Evolutionary conservation across 2,113 vertebrate genomes (phyloP).

Genomic region (Dicentrarchus labrax): DNA sequence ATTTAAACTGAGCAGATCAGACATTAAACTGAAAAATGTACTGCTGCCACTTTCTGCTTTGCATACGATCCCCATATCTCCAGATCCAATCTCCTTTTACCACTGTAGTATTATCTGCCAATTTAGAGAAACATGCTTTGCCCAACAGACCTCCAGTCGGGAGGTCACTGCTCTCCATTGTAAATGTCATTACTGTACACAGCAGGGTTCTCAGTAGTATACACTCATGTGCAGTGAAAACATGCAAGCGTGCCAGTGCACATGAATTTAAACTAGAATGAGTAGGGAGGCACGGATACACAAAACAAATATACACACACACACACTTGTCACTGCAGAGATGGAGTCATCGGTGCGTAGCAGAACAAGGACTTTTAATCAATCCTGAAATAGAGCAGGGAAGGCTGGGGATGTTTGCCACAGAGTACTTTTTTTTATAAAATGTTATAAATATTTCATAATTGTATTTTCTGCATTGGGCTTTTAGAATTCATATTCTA

Average conservation of each 20-base stretch:
- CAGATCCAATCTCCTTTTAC: conserved; percentile 20
- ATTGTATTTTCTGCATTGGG: not conserved
- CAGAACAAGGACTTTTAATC: conserved; percentile 67
- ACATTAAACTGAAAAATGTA: conserved; percentile 2
- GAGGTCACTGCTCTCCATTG: conserved; percentile 39
- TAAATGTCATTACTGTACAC: conserved; percentile 55
- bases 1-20: conserved; percentile 6
- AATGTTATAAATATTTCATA: conserved; percentile 8
- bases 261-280: conserved; percentile 36
- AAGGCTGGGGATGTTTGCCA: not conserved
- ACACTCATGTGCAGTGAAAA: conserved; percentile 16
- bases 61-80: conserved; percentile 19
- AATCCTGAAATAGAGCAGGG: conserved; percentile 41
- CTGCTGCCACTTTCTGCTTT: conserved; percentile 6
- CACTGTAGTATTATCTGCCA: not conserved
- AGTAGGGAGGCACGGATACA: not conserved
- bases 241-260: conserved; percentile 11
- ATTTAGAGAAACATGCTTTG: conserved; percentile 25
- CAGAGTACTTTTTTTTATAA: not conserved
- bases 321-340: conserved; percentile 7
- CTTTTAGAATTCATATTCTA: not conserved
- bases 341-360: conserved; percentile 55
- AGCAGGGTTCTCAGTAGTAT: conserved; percentile 9
- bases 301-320: not conserved
- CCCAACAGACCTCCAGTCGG: conserved; percentile 12